Evolutionary conservation across 2,797 vertebrate species (phyloP), one percentile per base, ranked within the genome.

Genomic region (Clangula hyemalis): DNA sequence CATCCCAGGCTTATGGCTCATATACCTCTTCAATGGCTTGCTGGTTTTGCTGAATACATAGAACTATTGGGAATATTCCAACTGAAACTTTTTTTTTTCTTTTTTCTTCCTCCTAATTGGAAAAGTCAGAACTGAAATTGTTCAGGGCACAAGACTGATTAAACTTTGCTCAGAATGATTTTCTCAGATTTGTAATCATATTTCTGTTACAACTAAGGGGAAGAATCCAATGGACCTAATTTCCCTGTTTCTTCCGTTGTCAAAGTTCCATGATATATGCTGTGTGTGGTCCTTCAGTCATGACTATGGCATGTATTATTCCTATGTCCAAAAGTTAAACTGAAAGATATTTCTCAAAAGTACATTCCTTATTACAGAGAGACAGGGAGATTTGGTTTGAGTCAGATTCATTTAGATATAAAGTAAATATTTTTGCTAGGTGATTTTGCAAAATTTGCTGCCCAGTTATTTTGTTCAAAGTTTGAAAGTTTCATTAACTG

Each of bases 111-210:
- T 41, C 28, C n/a, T 7, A 73, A 1, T 19, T 41, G 20, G 34
- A 88, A 90, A 87, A 85, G 73, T 32, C 11, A 84, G 61, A 93
- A 22, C 13, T 69, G 11, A 7, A 27, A 2, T 56, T 94, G 93
- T 80, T 89, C 21, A 80, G 27, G 12, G 8, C 25, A 61, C 58
- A 62, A 45, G 53, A 69, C 2, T 1, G 2, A 65, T 62, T 86
- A 75, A 75, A 62, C 36, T 70, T 72, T 75, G 6, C 5, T 75
- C 19, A 24, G 11, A 8, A 30, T 84, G 15, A 73, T 65, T 95
- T 95, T 86, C 28, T 91, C 41, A 71, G n/a, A 14, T 4, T 65
- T 87, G 78, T 58, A 51, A 70, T 76, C 38, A 66, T 80, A 61
- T 80, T 77, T 65, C 11, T 66, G 10, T 18, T 69, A 22, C 34